Evolutionary conservation across 2,888 invertebrate species (phyloP).

Genomic region (Calliopum simillimum): DNA sequence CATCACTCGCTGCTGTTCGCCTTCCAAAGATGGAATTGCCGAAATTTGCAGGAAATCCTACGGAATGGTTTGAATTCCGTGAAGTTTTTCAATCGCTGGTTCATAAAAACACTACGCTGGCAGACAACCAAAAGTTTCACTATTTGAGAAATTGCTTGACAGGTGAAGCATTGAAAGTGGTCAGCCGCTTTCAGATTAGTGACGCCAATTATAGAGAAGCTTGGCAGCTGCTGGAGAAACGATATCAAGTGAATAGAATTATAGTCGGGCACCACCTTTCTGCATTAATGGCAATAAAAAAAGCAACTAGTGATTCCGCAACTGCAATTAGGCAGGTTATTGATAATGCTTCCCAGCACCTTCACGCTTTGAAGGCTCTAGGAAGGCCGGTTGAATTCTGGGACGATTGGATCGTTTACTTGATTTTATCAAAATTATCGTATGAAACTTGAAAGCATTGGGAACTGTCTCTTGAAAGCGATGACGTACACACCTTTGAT

Average conservation of each 20-base stretch:
- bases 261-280: not conserved
- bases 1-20: not conserved
- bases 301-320: not conserved
- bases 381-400: slow-evolving; percentile 11
- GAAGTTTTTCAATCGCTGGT: not conserved
- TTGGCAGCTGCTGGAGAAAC: not conserved
- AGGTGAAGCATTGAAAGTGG: not conserved
- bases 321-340: not conserved
- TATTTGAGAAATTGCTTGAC: not conserved
- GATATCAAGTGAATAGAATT: not conserved
- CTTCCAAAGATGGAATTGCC: slow-evolving; percentile 19
- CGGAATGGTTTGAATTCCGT: not conserved
- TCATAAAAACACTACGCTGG: not conserved
- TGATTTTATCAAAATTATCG: not conserved
- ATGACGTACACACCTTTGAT: not conserved
- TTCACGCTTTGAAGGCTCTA: too few relatives aligned
- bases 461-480: slow-evolving; percentile 1
- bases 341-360: slow-evolving; percentile 11
- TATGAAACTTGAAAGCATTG: slow-evolving; percentile 15
- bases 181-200: not conserved
- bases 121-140: not conserved
- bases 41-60: not conserved
- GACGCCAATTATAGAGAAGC: slow-evolving; percentile 7
- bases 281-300: not conserved
- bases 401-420: slow-evolving; percentile 19